phyloP scores from a whole-genome alignment of 2,113 vertebrate genomes.

The Alexandromys fortis region DNA sequence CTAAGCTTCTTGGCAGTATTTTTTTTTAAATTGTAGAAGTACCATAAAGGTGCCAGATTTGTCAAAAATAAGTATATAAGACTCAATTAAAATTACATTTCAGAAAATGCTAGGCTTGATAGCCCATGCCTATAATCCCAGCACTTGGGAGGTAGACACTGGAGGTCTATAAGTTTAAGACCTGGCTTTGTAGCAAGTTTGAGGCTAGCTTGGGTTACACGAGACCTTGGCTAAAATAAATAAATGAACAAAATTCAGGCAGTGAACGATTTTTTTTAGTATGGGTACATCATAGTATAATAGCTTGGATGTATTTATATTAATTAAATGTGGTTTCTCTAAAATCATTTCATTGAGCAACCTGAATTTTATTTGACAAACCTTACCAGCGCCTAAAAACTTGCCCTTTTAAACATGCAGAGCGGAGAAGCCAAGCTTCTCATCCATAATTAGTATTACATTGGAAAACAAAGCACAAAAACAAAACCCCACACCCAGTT shows the following conservation, averaged over 20 bases:
- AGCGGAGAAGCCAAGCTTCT: slow-evolving; percentile 22
- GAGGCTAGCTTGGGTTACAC: background rate
- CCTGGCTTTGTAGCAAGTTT: background rate
- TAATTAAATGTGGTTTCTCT: slow-evolving; percentile 24
- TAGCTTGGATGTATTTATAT: background rate
- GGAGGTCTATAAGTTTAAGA: background rate
- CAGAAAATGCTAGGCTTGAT: background rate
- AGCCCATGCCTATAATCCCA: background rate
- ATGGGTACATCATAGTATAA: background rate
- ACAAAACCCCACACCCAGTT: slow-evolving; percentile 2
- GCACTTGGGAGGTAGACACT: background rate
- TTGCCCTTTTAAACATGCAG: slow-evolving; percentile 44
- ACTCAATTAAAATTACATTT: slow-evolving; percentile 30
- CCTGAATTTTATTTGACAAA: slow-evolving; percentile 45
- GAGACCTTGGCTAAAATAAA: background rate
- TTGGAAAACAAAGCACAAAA: slow-evolving; percentile 37
- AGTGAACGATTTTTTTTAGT: background rate
- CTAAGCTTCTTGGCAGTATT: background rate
- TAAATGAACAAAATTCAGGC: background rate
- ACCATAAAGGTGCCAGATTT: background rate
- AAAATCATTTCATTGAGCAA: slow-evolving; percentile 39
- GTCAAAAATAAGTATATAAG: slow-evolving; percentile 31
- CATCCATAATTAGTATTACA: background rate
- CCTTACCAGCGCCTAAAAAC: background rate
- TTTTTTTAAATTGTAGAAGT: slow-evolving; percentile 8